phyloP scores from a whole-genome alignment of 1,140 invertebrate genomes.

The Sycophaga agraensis region DNA sequence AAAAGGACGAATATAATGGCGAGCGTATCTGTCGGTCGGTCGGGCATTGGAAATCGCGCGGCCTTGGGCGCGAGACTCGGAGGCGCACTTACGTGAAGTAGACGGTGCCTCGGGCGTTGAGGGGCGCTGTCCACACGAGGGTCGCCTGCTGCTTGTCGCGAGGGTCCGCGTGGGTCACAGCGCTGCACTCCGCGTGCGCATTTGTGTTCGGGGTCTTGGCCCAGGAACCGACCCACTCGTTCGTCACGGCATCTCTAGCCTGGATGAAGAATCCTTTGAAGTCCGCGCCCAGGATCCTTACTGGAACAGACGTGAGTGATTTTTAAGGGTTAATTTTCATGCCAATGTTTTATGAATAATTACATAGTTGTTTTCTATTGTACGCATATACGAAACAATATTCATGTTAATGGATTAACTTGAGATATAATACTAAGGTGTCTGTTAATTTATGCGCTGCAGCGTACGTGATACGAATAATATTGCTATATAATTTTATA shows the following conservation, averaged over 20 bases:
- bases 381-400: no score
- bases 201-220: slow-evolving; percentile 71
- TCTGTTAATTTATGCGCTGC: no score
- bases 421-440: no score
- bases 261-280: slow-evolving; percentile 83
- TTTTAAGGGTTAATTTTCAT: no score
- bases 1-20: no score
- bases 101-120: slow-evolving; percentile 66
- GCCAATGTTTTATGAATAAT: no score
- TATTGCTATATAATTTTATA: no score
- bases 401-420: no score
- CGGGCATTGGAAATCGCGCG: neutral
- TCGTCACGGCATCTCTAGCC: slow-evolving; percentile 68
- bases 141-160: slow-evolving; percentile 71
- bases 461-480: no score
- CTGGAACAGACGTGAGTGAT: no score
- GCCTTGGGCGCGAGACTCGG: neutral
- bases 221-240: slow-evolving; percentile 74
- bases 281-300: slow-evolving; percentile 62
- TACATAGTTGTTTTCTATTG: no score
- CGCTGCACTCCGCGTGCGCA: slow-evolving; percentile 73
- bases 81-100: slow-evolving; percentile 80
- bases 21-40: no score
- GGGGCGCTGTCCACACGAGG: slow-evolving; percentile 73
- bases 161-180: slow-evolving; percentile 78